Conservation (phyloP, 2,113 vertebrate genomes). For the Tauraco erythrolophus region DNA sequence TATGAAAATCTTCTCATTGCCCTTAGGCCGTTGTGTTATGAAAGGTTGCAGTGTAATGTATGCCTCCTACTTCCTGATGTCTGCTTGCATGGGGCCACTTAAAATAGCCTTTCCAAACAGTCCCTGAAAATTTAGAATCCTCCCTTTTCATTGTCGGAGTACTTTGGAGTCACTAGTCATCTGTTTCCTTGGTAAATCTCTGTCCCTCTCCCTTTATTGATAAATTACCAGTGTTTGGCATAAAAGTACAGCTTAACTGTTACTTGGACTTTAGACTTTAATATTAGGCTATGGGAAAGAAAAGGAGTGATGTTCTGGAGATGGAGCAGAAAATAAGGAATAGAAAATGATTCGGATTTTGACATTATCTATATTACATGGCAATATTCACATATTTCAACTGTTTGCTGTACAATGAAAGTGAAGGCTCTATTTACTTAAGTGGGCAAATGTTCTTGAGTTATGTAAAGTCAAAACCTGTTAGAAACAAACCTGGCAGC, state of each 20-base stretch:
- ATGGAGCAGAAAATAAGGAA: neutral
- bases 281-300: neutral
- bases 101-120: neutral
- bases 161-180: neutral
- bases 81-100: neutral
- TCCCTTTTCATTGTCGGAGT: neutral
- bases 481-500: neutral
- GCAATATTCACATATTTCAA: neutral
- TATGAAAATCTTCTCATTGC: constrained; percentile 38
- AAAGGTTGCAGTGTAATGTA: constrained; percentile 3
- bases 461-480: constrained; percentile 30
- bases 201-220: neutral
- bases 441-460: neutral
- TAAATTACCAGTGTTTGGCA: neutral
- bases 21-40: constrained; percentile 43
- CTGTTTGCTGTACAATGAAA: neutral
- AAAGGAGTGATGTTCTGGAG: neutral
- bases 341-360: neutral
- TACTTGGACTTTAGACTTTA: neutral
- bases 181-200: neutral
- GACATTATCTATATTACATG: neutral
- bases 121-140: neutral
- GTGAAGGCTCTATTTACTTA: neutral
- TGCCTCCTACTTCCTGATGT: neutral
- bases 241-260: neutral